Evolutionary conservation across 2,797 vertebrate genomes (phyloP), one percentile per base, ranked within the genome.

Genomic region (Platyrinchus mystaceus): DNA sequence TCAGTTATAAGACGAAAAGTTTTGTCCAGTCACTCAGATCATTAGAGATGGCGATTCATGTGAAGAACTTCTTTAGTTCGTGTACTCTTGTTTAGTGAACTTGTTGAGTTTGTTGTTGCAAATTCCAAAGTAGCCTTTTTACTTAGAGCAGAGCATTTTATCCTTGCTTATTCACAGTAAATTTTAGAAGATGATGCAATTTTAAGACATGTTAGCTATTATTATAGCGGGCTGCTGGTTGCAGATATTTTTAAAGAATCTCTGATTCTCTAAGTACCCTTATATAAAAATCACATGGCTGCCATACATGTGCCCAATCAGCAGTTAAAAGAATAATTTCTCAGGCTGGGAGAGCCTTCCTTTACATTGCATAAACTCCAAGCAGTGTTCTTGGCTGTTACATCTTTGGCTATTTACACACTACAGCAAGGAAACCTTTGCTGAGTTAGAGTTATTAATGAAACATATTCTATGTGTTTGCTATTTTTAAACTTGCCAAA

Each of bases 211-310:
- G 28, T 37, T 90, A 84, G 56, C 52, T 86, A 41, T 67, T 83
- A 36, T 64, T 85, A 23, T 53, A 84, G 67, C 63, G 84, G 37
- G 59, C 59, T 91, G 58, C 82, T 70, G 79, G 87, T 78, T 89
- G 92, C 91, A 91, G 82, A 74, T 93, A 79, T 32, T 94, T 82
- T 88, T 59, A 81, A 91, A 43, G 37, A 76, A 59, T 84, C 44
- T 64, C 14, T 73, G 86, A 53, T 66, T 79, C 22, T 82, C 50
- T 81, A 84, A 73, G n/a, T 76, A 56, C 47, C n/a, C 7, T 22
- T 32, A 39, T 23, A 79, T 64, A 76, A 87, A 80, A 89, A 32
- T 46, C 16, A 77, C 20, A 13, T 27, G 47, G 16, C 24, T 86
- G 60, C 18, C 0, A 0, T 28, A 63, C 16, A 11, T 12, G 28